Conservation (phyloP, 2,797 vertebrate genomes). For the Myotis daubentonii region DNA sequence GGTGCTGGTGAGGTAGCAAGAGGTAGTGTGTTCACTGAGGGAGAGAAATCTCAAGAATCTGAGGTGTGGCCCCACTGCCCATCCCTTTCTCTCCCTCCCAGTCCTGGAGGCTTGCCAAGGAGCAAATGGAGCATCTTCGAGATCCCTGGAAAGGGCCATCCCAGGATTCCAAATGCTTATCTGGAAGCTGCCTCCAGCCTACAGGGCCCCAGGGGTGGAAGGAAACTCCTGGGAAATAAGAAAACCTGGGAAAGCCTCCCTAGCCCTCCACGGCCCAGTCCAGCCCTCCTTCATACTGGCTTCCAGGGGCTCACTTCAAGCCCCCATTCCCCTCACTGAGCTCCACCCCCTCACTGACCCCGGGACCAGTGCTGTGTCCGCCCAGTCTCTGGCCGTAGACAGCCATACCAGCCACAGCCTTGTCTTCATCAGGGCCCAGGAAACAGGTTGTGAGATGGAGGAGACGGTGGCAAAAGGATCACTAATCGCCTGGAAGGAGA, state of each 20-base stretch:
- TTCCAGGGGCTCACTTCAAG: background rate
- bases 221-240: background rate
- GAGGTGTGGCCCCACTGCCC: background rate
- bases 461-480: conserved; percentile 37
- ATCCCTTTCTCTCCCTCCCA: background rate
- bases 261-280: background rate
- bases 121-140: background rate
- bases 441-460: background rate
- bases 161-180: background rate
- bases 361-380: background rate
- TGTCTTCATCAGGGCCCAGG: background rate
- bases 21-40: background rate
- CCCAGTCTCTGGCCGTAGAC: background rate
- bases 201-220: background rate
- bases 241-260: background rate
- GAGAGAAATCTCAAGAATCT: background rate
- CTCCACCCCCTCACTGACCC: background rate
- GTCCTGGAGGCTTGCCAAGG: background rate
- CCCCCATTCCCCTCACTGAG: background rate
- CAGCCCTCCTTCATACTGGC: background rate
- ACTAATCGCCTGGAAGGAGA: background rate
- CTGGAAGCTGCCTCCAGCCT: background rate
- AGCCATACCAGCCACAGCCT: background rate
- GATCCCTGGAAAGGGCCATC: background rate
- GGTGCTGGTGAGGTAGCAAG: background rate